Percentiles rank a stretch among this genome's conserved stretches.
phyloP scores from a whole-genome alignment of 2,797 vertebrate genomes.

The Tauraco hartlaubi region DNA sequence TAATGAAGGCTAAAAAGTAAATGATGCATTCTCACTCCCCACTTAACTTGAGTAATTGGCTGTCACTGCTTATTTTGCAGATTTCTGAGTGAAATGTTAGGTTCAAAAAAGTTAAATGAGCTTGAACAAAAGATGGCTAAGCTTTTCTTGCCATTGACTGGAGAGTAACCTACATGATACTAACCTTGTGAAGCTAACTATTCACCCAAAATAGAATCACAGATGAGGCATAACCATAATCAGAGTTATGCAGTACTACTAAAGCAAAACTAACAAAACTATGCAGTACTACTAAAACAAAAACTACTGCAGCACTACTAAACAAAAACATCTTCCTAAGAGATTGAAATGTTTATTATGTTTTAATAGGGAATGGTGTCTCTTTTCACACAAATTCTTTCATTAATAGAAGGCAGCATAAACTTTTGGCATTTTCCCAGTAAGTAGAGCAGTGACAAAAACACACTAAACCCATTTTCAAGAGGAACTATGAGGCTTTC shows the following conservation, averaged over 20 bases:
- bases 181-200: neutral
- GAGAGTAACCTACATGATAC: neutral
- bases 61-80: constrained; percentile 64
- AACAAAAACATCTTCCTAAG: neutral
- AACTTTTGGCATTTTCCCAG: neutral
- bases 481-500: neutral
- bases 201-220: neutral
- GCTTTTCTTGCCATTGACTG: neutral
- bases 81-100: constrained; percentile 54
- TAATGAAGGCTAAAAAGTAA: constrained; percentile 55
- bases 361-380: neutral
- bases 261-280: too few relatives aligned
- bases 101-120: constrained; percentile 64
- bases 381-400: neutral
- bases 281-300: neutral
- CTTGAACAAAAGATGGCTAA: constrained; percentile 60
- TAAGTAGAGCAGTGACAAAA: neutral
- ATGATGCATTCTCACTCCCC: constrained; percentile 5
- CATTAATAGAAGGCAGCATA: neutral
- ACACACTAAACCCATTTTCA: neutral
- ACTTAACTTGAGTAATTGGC: constrained; percentile 57
- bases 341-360: neutral
- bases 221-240: neutral
- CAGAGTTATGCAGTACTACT: neutral
- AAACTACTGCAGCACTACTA: neutral